Percentiles rank a stretch among this genome's conserved stretches.
Conservation (phyloP, 2,113 vertebrate genomes). For the Salminus brasiliensis region DNA sequence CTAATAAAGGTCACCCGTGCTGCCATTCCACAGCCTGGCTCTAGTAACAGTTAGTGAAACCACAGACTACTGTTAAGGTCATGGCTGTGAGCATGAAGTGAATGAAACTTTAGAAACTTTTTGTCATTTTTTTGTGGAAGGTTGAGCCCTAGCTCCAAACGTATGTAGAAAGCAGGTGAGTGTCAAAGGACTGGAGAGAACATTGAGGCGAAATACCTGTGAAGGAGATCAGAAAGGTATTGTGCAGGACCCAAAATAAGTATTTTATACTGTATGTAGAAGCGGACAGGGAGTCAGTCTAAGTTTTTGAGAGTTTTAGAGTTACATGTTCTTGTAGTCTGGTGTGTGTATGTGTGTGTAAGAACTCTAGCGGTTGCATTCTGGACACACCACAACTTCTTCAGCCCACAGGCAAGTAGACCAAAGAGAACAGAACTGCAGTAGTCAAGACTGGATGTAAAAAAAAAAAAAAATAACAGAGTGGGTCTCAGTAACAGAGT, state of each 20-base stretch:
- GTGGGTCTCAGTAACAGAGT: neutral
- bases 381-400: neutral
- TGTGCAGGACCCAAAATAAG: neutral
- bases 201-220: neutral
- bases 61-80: too few relatives aligned
- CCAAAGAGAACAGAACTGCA: neutral
- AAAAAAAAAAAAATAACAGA: too few relatives aligned
- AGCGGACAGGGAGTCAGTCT: neutral
- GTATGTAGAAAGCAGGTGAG: too few relatives aligned
- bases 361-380: neutral
- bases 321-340: neutral
- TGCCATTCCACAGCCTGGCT: neutral
- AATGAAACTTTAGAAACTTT: too few relatives aligned
- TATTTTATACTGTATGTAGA: neutral
- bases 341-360: neutral
- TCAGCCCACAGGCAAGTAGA: neutral
- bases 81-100: too few relatives aligned
- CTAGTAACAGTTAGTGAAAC: too few relatives aligned
- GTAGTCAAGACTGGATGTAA: neutral
- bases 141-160: too few relatives aligned
- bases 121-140: too few relatives aligned
- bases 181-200: neutral
- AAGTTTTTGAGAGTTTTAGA: neutral
- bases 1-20: neutral
- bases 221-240: neutral